Base-by-base conservation (phyloP, 2,113 vertebrate species). In the Climacteris rufus region DNA sequence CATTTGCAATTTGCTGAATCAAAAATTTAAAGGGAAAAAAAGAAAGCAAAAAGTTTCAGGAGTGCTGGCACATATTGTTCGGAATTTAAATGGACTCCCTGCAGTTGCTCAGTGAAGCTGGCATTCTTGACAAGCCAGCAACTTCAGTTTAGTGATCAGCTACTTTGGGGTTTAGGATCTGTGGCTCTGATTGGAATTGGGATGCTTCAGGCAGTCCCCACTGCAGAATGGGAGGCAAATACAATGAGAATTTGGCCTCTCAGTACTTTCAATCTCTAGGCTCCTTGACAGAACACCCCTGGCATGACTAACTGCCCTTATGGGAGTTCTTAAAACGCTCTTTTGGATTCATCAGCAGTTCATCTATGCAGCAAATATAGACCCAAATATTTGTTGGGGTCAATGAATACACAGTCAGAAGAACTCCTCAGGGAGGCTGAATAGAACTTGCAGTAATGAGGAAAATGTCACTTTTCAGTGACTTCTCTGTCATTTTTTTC, bases 81-180 rank as follows among this genome's bases (percentile, higher is more conserved):
- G 87, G 79, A 60, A 75, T 94, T 89, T 93, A 70, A 93, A 82
- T 74, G 75, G 39, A 15, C 61, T 94, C 83, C 89, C 74, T 78
- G 72, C 70, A 79, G 74, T 91, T 92, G 57, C 65, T 94, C 77
- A 60, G 65, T 91, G 91, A 89, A 91, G 77, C 69, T 91, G 87
- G 24, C 64, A 56, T 90, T 96, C 86, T 95, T 95, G 91, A 94
- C 89, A 89, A 72, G 87, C 69, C 89, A 95, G 83, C 80, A 95
- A 78, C 60, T 95, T 93, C 64, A 59, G 37, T 86, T 93, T 94
- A 91, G 81, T 79, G 89, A 82, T 94, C 83, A 95, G 61, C 44
- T 89, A 52, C 72, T 87, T 60, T 17, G 20, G 3, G 7, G 56
- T 83, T 94, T 84, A 94, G 87, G 61, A 52, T 84, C 35, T 94